Evolutionary conservation across 2,797 vertebrate species (phyloP).

Genomic region (Jordanella pulchra): DNA sequence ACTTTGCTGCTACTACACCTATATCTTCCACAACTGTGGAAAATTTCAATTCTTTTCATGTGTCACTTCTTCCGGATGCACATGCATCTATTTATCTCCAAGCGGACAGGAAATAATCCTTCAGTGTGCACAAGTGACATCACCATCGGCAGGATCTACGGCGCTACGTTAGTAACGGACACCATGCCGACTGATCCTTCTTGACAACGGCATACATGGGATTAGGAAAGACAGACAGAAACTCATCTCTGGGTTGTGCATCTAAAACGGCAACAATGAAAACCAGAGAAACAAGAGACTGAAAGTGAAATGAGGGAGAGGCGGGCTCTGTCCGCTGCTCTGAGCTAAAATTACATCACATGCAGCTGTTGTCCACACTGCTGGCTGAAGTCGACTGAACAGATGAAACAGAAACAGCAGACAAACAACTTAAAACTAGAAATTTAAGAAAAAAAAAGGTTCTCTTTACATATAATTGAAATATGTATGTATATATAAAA

Average conservation of each 20-base stretch:
- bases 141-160: slow-evolving; percentile 45
- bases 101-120: slow-evolving; percentile 49
- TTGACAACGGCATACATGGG: slow-evolving; percentile 34
- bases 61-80: slow-evolving; percentile 18
- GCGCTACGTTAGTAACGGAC: slow-evolving; percentile 21
- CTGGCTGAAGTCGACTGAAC: neutral
- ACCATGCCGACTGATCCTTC: slow-evolving; percentile 44
- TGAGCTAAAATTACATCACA: slow-evolving; percentile 39
- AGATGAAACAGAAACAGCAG: slow-evolving; percentile 15
- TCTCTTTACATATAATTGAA: no score
- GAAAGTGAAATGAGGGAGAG: slow-evolving; percentile 8
- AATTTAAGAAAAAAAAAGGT: neutral
- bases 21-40: no score
- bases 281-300: slow-evolving; percentile 6
- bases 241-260: slow-evolving; percentile 30
- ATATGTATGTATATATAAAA: no score
- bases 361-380: slow-evolving; percentile 34
- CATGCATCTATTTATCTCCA: slow-evolving; percentile 40
- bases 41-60: no score
- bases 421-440: slow-evolving; percentile 1
- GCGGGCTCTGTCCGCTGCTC: slow-evolving; percentile 20
- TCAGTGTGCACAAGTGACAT: slow-evolving; percentile 37
- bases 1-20: no score
- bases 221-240: slow-evolving; percentile 49
- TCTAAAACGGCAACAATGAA: slow-evolving; percentile 20